phyloP scores from a whole-genome alignment of 2,888 invertebrate genomes.

The Pseudococcus longispinus region DNA sequence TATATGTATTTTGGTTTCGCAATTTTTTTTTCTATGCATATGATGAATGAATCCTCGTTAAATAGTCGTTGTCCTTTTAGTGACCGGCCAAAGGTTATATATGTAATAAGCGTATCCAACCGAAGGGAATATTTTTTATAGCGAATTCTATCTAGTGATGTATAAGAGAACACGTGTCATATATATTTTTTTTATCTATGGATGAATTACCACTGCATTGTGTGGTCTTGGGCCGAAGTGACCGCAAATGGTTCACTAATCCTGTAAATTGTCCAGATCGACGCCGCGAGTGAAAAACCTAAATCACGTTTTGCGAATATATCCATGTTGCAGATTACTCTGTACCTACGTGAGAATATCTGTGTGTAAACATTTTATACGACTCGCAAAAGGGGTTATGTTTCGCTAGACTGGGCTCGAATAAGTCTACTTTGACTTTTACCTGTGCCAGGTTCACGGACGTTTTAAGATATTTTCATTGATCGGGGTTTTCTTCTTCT shows the following conservation, averaged over 20 bases:
- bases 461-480: conserved; percentile 18
- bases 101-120: conserved; percentile 2
- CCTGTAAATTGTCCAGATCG: conserved; percentile 22
- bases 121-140: neutral
- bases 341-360: neutral
- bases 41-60: neutral
- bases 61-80: conserved; percentile 3
- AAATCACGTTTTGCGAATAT: conserved; percentile 28
- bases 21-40: neutral
- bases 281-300: conserved; percentile 5
- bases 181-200: neutral
- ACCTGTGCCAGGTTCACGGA: conserved; percentile 22
- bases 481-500: too few relatives aligned
- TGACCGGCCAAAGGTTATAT: conserved; percentile 26
- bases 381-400: neutral
- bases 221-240: neutral
- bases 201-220: conserved; percentile 6
- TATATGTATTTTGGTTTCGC: neutral
- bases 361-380: conserved; percentile 14
- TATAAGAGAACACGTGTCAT: conserved; percentile 4
- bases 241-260: conserved; percentile 45
- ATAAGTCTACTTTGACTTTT: neutral
- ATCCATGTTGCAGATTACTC: neutral
- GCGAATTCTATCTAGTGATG: neutral
- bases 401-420: neutral